Evolutionary conservation across 2,797 vertebrate genomes (phyloP).

Genomic region (Pangasius larnaudii): DNA sequence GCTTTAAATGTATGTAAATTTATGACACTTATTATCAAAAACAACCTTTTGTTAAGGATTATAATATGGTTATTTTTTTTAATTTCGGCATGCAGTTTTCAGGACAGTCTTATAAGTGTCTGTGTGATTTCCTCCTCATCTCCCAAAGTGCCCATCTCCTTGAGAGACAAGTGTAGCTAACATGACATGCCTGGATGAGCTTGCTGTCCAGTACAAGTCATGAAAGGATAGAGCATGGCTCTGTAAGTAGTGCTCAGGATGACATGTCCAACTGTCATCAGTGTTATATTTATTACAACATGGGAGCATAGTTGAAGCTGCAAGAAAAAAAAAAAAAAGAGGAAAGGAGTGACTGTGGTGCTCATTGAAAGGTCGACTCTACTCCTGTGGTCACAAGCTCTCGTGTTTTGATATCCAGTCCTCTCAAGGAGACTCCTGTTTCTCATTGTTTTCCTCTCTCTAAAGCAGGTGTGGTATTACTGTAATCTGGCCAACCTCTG

Average conservation of each 20-base stretch:
- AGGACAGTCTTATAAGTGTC: not conserved
- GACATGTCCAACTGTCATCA: conserved; percentile 37
- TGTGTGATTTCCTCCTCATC: conserved; percentile 1
- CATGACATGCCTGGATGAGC: conserved; percentile 10
- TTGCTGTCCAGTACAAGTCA: not conserved
- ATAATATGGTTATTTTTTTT: not conserved
- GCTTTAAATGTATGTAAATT: not conserved
- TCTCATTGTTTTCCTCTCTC: conserved; percentile 30
- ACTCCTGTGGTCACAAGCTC: conserved; percentile 12
- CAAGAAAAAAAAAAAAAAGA: not conserved
- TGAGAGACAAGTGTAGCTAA: not conserved
- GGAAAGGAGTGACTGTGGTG: not conserved
- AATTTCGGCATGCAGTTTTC: not conserved
- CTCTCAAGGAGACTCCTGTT: conserved; percentile 23
- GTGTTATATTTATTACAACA: conserved; percentile 12
- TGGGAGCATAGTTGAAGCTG: not conserved
- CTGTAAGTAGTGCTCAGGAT: conserved; percentile 3
- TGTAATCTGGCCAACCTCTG: conserved; percentile 35
- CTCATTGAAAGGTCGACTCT: conserved; percentile 15
- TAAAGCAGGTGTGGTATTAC: conserved; percentile 35
- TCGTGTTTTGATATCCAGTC: conserved; percentile 3
- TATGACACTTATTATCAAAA: not conserved
- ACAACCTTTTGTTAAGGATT: not conserved
- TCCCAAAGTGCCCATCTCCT: not conserved
- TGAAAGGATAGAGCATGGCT: not conserved